Percentiles rank a stretch among this genome's conserved stretches.
Evolutionary conservation across 2,888 invertebrate genomes (phyloP).

Genomic region (Lasioglossum oenotherae): DNA sequence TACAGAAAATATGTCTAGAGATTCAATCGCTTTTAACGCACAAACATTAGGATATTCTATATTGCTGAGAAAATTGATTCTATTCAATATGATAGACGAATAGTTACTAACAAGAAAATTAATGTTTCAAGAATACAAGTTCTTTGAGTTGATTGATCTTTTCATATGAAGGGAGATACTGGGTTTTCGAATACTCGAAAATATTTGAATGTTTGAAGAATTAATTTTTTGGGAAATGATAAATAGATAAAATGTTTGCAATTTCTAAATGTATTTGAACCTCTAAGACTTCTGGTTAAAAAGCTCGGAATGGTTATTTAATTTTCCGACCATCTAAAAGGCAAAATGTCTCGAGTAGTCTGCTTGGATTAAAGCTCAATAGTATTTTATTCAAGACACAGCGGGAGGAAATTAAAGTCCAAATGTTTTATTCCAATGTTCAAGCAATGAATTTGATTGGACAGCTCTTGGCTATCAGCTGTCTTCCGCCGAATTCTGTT

Average conservation of each 20-base stretch:
- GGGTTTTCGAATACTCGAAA: not conserved
- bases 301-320: not conserved
- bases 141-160: not conserved
- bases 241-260: no score
- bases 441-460: not conserved
- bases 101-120: not conserved
- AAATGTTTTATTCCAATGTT: not conserved
- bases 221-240: not conserved
- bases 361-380: not conserved
- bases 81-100: not conserved
- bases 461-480: conserved; percentile 1
- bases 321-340: not conserved
- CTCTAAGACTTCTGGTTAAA: not conserved
- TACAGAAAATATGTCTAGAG: no score
- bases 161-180: not conserved
- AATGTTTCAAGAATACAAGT: not conserved
- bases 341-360: not conserved
- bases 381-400: not conserved
- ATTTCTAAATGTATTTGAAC: not conserved
- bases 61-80: not conserved
- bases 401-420: not conserved
- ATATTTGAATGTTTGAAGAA: not conserved
- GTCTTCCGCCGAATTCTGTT: not conserved
- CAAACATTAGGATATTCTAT: not conserved
- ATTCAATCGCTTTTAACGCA: not conserved